Evolutionary conservation across 2,888 invertebrate genomes (phyloP), one percentile per base, ranked within the genome.

Genomic region (Cetonia aurata): DNA sequence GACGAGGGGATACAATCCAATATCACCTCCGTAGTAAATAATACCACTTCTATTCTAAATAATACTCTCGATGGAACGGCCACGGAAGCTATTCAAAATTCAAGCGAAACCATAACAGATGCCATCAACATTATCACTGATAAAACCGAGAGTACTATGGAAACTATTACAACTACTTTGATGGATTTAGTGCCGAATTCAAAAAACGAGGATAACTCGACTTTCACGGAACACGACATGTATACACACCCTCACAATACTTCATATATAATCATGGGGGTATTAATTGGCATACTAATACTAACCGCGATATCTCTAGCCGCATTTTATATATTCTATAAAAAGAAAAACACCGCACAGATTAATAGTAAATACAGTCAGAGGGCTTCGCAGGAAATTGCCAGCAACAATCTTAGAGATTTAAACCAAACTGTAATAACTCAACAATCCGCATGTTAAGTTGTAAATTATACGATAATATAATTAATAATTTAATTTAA

Each of bases 221-320:
- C 60, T 19, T 59, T 44, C 10, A n/a, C 44, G 13, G 67, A 60
- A 25, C 56, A 53, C 0, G 71, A 69, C 13, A 44, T 31, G 42
- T 52, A 48, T 25, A 50, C 42, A 37, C 70, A 56, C 41, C 44
- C 53, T 17, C 57, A 75, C 13, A 59, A 69, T 13, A 67, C 74
- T 1, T 62, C 76, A 6, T 77, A 76, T 50, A 75, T 79, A 41
- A 75, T 79, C 41, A 60, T 80, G 42, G 78, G 76, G 6, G 73
- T 77, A 6, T 74, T 80, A 25, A 52, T 81, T 33, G 75, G 68
- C 13, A 66, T 78, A 13, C 70, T 78, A 44, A 52, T 80, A 13
- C 15, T 79, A 25, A 70, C 76, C 10, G 60, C 72, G 37, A 44
- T 77, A 17, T 71, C 74, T 31, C 55, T 77, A 8, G 55, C 74